Evolutionary conservation across 2,797 vertebrate species (phyloP), one percentile per base, ranked within the genome.

Genomic region (Otolemur crassicaudatus): DNA sequence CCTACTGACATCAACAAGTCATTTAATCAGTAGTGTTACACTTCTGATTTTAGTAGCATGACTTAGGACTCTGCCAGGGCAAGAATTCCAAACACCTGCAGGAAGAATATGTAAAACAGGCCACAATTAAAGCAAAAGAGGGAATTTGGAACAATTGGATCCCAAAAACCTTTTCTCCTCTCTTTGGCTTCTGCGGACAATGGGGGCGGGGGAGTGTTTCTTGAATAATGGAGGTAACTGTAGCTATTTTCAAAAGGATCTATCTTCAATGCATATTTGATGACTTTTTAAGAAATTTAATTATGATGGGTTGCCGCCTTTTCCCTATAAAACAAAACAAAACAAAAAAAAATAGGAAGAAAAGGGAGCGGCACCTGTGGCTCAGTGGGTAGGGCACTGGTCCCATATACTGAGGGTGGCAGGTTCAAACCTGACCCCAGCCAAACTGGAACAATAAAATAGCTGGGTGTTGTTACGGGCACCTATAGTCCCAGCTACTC

Each of bases 281-380:
- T 80, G 23, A 27, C 34, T 87, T 93, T 72, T 80, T 69, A 91
- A 80, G 34, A 93, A 82, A 85, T 79, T n/a, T 46, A 93, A 37
- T 34, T 49, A 61, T 6, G 4, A 72, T 22, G 11, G 23, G 65
- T 87, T 49, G 9, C n/a, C 31, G 53, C 2, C 23, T 37, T 83
- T 67, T 65, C 49, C 72, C 65, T 31, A 40, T 79, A 79, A 91
- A 40, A 6, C 60, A 93, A 77, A 79, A 94, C 46, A 11, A 49
- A 49, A 49, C 10, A 49, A 53, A 53, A 53, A 53, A 53, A 43
- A 43, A 43, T 14, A 53, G 49, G 49, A 53, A 53, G 49, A 53
- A 49, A 49, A 43, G 40, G 40, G 40, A 7, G 40, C 40, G 1
- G 40, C 40, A 43, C 40, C 40, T 43, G 40, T 43, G 40, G 40